These are phyloP conservation scores for Subacronicta megacephala DNA, from an alignment of 2,888 invertebrate genomes.

Conservation along the genomic window DNA sequence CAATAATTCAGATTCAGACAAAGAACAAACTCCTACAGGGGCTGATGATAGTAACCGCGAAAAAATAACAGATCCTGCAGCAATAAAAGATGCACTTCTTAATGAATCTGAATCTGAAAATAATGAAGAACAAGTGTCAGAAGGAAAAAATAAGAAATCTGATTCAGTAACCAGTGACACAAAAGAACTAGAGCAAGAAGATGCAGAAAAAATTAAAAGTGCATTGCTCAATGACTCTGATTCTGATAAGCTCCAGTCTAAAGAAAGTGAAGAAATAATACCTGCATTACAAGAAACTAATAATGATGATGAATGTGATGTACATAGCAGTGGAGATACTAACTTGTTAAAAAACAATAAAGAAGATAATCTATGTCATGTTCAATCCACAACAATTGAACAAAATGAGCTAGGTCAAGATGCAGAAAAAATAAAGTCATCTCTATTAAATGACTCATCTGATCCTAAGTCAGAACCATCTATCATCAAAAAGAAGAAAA, in stretches of 20 bases:
- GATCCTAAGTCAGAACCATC: constrained; percentile 51
- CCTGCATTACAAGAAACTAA: neutral
- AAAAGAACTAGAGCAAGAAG: constrained; percentile 14
- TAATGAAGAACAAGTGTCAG: constrained; percentile 2
- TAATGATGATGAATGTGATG: neutral
- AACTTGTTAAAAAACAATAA: constrained; percentile 4
- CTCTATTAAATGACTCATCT: constrained; percentile 62
- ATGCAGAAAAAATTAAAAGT: constrained; percentile 42
- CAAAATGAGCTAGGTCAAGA: constrained; percentile 14
- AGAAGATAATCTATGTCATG: neutral
- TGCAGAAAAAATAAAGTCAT: constrained; percentile 47
- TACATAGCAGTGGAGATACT: neutral
- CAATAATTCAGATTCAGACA: constrained; percentile 50
- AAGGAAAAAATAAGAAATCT: neutral
- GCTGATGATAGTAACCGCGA: constrained; percentile 7
- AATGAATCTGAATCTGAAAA: constrained; percentile 43
- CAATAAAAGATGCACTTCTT: constrained; percentile 36
- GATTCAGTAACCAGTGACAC: constrained; percentile 5
- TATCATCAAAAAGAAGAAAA: constrained; percentile 47
- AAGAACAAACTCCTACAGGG: constrained; percentile 7
- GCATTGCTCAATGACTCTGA: constrained; percentile 50
- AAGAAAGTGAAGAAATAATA: neutral
- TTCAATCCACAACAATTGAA: neutral
- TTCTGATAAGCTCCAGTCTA: constrained; percentile 26
- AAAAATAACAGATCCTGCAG: constrained; percentile 18